A percentile compares a stretch with the other conserved stretches of the same genome.
These are phyloP conservation scores for Aurelia aurita DNA, from an alignment of 30 jellyfish, hydroid and myxozoan species.

Conservation along the genomic window DNA sequence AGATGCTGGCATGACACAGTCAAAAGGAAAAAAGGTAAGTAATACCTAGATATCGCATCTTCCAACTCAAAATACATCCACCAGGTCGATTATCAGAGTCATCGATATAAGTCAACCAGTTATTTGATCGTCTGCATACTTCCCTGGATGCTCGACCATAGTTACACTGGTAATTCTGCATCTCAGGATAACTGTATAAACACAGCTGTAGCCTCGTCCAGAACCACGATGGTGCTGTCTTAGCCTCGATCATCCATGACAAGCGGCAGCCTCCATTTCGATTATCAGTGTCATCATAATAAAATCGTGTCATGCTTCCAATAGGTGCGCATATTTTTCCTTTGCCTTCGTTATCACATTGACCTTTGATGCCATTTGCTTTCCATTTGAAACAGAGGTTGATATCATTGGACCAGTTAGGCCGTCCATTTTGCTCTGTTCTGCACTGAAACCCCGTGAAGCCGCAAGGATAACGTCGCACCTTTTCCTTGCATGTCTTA, in stretches of 20 bases:
- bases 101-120: slow-evolving; percentile 53
- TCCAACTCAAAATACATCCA: slow-evolving; percentile 73
- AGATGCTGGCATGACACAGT: no score
- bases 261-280: slow-evolving; percentile 75
- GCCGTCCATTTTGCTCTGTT: not conserved
- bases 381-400: slow-evolving; percentile 65
- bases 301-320: slow-evolving; percentile 78
- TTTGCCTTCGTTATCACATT: slow-evolving; percentile 44
- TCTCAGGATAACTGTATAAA: slow-evolving; percentile 23
- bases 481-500: slow-evolving; percentile 42
- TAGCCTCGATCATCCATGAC: slow-evolving; percentile 70
- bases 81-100: slow-evolving; percentile 77
- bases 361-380: slow-evolving; percentile 51
- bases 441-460: slow-evolving; percentile 76
- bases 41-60: slow-evolving; percentile 33
- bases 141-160: slow-evolving; percentile 27
- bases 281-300: slow-evolving; percentile 65
- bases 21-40: no score
- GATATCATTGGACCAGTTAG: slow-evolving; percentile 54
- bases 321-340: slow-evolving; percentile 72
- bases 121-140: slow-evolving; percentile 30
- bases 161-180: slow-evolving; percentile 53
- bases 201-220: slow-evolving; percentile 46
- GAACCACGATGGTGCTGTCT: slow-evolving; percentile 60
- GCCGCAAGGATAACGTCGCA: slow-evolving; percentile 75